Percentiles rank a stretch among this genome's conserved stretches.
These are phyloP conservation scores for Sebastes melanostomus DNA, from an alignment of 2,797 vertebrate genomes.

Conservation along the genomic window DNA sequence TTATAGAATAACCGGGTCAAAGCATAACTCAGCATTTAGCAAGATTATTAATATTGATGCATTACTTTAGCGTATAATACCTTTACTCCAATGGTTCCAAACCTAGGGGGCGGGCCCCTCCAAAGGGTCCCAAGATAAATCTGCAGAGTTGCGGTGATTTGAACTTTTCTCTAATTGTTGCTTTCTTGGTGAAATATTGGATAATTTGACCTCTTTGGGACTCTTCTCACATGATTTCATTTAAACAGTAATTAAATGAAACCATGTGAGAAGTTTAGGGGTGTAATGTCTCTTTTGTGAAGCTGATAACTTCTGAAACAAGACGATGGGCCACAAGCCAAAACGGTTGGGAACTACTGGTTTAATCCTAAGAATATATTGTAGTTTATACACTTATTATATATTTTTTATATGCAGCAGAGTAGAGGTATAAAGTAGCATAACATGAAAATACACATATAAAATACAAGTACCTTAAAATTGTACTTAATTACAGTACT, in stretches of 20 bases:
- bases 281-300: background rate
- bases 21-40: background rate
- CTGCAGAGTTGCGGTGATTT: too few relatives aligned
- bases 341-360: background rate
- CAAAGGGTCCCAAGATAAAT: background rate
- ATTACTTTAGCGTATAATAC: background rate
- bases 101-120: background rate
- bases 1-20: background rate
- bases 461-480: background rate
- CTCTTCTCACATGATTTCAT: background rate
- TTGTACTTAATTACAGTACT: background rate
- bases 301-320: background rate
- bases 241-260: background rate
- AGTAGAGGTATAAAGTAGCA: background rate
- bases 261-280: background rate
- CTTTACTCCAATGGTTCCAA: background rate
- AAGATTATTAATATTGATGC: background rate
- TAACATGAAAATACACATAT: background rate
- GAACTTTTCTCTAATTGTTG: background rate
- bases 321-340: background rate
- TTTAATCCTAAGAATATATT: background rate
- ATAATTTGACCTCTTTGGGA: background rate
- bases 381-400: background rate
- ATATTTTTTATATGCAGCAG: background rate
- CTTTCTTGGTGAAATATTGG: background rate